phyloP scores from a whole-genome alignment of 2,888 invertebrate genomes.

The Nesidiocoris tenuis region DNA sequence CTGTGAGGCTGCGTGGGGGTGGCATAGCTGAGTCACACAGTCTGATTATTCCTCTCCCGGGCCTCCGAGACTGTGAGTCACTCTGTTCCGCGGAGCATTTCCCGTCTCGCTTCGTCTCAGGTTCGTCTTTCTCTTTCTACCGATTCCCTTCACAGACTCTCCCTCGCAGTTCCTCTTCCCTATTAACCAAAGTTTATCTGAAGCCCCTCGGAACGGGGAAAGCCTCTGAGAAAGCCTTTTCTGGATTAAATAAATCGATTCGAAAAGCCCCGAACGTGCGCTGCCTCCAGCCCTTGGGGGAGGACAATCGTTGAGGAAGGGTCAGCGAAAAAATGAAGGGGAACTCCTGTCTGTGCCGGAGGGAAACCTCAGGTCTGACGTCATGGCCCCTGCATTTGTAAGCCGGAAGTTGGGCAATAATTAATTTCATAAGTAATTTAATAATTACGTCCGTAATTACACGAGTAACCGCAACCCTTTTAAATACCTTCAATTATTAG shows the following conservation, averaged over 20 bases:
- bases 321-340: not conserved
- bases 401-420: too few species aligned
- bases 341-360: too few species aligned
- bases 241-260: slow-evolving; percentile 35
- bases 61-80: not conserved
- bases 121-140: slow-evolving; percentile 1
- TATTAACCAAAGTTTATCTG: slow-evolving; percentile 38
- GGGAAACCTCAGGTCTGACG: too few species aligned
- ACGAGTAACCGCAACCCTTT: too few species aligned
- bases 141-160: not conserved
- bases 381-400: too few species aligned
- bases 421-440: too few species aligned
- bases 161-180: not conserved
- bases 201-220: slow-evolving; percentile 3
- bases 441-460: too few species aligned
- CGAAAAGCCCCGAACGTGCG: slow-evolving; percentile 3
- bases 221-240: not conserved
- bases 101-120: slow-evolving; percentile 27
- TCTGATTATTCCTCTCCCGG: slow-evolving; percentile 21
- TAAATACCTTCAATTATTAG: too few species aligned
- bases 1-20: not conserved
- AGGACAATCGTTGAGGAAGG: not conserved
- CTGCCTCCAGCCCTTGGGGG: not conserved
- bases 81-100: slow-evolving; percentile 3
- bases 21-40: slow-evolving; percentile 28